Base-by-base conservation (phyloP, 1,140 invertebrate species). In the Idris sp. region DNA sequence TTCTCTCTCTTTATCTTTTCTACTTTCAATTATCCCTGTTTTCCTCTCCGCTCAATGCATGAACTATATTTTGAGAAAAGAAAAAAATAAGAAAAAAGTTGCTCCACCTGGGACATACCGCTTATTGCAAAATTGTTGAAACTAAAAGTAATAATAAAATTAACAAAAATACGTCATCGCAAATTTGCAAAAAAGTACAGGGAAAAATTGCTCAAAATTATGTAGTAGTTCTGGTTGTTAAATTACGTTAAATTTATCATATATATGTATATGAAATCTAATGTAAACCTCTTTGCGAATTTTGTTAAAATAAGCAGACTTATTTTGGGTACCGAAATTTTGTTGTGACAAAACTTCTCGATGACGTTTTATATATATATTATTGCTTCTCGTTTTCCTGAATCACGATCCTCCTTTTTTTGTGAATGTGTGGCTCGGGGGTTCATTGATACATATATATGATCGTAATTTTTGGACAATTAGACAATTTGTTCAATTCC, bases 251-350 rank as follows among this genome's bases (percentile, higher is more conserved):
- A 73, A 59, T 31, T 71, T 75, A 73, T 75, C 74, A 78, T 79
- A 81, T 81, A 79, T 81, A 79, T 77, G 78, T 81, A 79, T 81
- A 78, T 77, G 79, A 79, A 82, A 82, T 82, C 81, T 82, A 67
- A 82, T 82, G 81, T 82, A 82, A 82, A 82, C 81, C 81, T 81
- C 76, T 54, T 76, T 79, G 76, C 68, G 44, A 51, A 26, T 25
- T 33, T 33, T 10, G 30, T n/a, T n/a, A n/a, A n/a, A n/a, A n/a
- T n/a, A n/a, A n/a, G n/a, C n/a, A n/a, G n/a, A n/a, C n/a, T n/a
- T n/a, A 48, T 67, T 74, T 59, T 73, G 69, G 59, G 69, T 65
- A 73, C 18, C 44, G 40, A 48, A 40, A 44, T 41, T 36, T 30
- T 19, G 15, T 30, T 58, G 43, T 38, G 61, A 67, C n/a, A n/a